phyloP scores from a whole-genome alignment of 2,888 invertebrate species.

The Neoscelio sp. region DNA sequence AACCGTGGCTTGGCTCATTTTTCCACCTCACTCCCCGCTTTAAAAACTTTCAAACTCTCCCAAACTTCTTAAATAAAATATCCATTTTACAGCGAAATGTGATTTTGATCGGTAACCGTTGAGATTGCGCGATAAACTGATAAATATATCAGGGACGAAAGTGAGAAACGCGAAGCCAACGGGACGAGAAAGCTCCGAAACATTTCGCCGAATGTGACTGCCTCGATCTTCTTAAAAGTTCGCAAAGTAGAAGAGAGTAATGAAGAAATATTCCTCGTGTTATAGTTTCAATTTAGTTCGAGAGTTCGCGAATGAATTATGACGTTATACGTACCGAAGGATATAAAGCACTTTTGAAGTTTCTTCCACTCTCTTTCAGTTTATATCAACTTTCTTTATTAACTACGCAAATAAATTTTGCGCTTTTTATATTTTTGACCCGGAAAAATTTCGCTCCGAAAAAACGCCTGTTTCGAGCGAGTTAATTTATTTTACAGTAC shows the following conservation, averaged over 20 bases:
- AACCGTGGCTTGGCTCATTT: too few relatives aligned
- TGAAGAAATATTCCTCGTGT: conserved; percentile 64
- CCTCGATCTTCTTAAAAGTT: conserved; percentile 52
- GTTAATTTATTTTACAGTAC: too few relatives aligned
- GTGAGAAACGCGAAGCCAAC: conserved; percentile 37
- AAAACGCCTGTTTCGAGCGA: too few relatives aligned
- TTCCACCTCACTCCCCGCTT: too few relatives aligned
- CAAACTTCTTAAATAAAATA: too few relatives aligned
- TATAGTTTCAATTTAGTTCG: conserved; percentile 66
- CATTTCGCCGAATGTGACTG: conserved; percentile 54
- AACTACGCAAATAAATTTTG: conserved; percentile 51
- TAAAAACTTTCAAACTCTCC: too few relatives aligned
- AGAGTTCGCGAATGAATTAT: conserved; percentile 64
- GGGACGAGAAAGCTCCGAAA: conserved; percentile 41
- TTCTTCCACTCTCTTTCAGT: conserved; percentile 39
- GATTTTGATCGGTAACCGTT: too few relatives aligned
- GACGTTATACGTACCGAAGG: conserved; percentile 62
- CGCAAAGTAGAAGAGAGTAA: conserved; percentile 63
- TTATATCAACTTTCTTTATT: conserved; percentile 57
- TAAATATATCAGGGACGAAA: conserved; percentile 21
- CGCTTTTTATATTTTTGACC: background rate
- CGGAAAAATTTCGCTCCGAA: too few relatives aligned
- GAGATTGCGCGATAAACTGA: conserved; percentile 28
- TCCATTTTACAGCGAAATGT: too few relatives aligned
- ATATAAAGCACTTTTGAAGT: conserved; percentile 58